Base-by-base conservation (phyloP, 2,888 invertebrate genomes). In the Vanessa cardui region DNA sequence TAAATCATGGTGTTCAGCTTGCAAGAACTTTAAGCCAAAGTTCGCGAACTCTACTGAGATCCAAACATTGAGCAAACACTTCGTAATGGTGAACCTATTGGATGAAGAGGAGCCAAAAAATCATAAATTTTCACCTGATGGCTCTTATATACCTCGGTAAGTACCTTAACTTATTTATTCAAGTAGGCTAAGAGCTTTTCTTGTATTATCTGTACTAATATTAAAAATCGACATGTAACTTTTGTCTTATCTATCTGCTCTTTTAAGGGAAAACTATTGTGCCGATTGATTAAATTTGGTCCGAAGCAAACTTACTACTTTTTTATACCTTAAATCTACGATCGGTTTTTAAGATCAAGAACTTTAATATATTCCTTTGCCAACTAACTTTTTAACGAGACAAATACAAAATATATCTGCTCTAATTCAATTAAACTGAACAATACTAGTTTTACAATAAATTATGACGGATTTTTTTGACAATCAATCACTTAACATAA, bases 1-100 rank as follows among this genome's bases (percentile, higher is more conserved):
- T 80, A 95, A 95, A 79, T 89, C 94, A 0, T 95, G 94, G 94
- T 96, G 96, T 81, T 90, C 94, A 2, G 94, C 95, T 3, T 96
- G 95, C 78, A 93, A 94, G 82, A 93, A 93, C 62, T 83, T 96
- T 70, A 95, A 94, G 78, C 94, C 94, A 0, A 94, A 94, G 78
- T 94, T 95, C 79, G 93, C 94, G 0, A 89, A 83, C 52, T 94
- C 94, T 2, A 66, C 87, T 9, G 94, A 94, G 73, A 94, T 95
- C 58, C 91, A 93, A 73, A 74, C 72, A 1, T 80, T 95, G 68
- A 95, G 95, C 78, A 87, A 91, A 76, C 88, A 94, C 62, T 95
- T 96, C 79, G 91, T 95, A 4, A 95, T 96, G 95, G 94, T 96
- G 16, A 95, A 95, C 80, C 80, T 94, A 59, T 79, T 94, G 76